Evolutionary conservation across 2,888 invertebrate genomes (phyloP).

Genomic region (Micropterix aruncella): DNA sequence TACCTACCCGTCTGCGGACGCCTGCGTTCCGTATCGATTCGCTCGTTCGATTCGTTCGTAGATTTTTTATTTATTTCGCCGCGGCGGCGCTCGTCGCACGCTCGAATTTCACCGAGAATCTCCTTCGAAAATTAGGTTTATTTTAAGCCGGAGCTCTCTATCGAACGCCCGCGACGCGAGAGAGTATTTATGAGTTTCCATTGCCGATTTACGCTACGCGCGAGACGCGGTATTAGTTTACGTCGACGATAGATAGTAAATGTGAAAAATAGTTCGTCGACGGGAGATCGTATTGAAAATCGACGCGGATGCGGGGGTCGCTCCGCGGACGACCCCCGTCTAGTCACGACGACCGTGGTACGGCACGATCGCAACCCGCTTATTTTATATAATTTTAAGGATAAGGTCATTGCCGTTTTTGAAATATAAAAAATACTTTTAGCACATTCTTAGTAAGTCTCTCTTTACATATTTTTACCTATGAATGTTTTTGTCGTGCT

Average conservation of each 20-base stretch:
- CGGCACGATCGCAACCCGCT: not conserved
- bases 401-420: slow-evolving; percentile 25
- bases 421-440: slow-evolving; percentile 36
- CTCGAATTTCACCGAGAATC: slow-evolving; percentile 3
- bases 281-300: not conserved
- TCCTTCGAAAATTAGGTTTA: not conserved
- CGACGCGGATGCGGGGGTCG: not conserved
- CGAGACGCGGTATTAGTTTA: not conserved
- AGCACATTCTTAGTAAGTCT: slow-evolving; percentile 44
- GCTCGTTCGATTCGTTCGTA: not conserved
- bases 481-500: slow-evolving; percentile 45
- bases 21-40: not conserved
- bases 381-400: slow-evolving; percentile 28
- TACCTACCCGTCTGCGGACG: not conserved
- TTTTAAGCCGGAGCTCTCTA: not conserved
- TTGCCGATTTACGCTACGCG: not conserved
- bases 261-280: no score
- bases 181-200: not conserved
- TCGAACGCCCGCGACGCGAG: not conserved
- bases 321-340: not conserved
- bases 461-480: slow-evolving; percentile 40
- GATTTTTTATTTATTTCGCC: slow-evolving; percentile 7
- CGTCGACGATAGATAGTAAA: not conserved
- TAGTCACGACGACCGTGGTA: not conserved
- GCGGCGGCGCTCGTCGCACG: slow-evolving; percentile 9